Base-by-base conservation (phyloP, 2,113 vertebrate species). In the Myotis brandtii region DNA sequence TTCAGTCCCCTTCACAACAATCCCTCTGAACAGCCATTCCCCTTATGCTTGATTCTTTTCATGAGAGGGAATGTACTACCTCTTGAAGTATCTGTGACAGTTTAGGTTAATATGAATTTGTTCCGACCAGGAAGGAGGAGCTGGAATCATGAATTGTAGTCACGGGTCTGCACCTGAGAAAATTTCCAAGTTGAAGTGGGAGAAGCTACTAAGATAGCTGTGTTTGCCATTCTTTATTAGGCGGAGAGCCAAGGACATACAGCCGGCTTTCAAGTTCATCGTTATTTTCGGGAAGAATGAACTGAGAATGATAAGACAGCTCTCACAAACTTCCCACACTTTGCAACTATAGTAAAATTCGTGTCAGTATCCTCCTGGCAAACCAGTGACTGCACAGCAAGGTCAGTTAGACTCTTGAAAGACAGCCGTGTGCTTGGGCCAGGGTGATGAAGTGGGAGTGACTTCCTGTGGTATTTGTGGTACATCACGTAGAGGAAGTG, bases 401-500 rank as follows among this genome's bases (percentile, higher is more conserved):
- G n/a, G 43, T 84, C 50, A 23, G 50, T 23, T 50, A 46, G 75
- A 12, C 62, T 34, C 64, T 79, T 37, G 83, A 20, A 40, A 52
- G 86, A 75, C 79, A 77, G 70, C 75, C 4, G 0, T 30, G 73
- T 48, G 27, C 56, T 52, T 8, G 43, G 87, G 84, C 76, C 82
- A n/a, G 8, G 5, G 18, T 2, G 20, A 52, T 9, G 83, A 59
- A n/a, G 79, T 12, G 48, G 83, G 89, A 50, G 92, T 73, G 93
- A 56, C 80, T 80, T 64, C 70, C 94, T 92, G 88, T 79, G 89
- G 75, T 73, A 40, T 75, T 20, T 91, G 86, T 62, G 83, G 93
- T 54, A 0, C 3, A 5, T 83, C 18, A 46, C 0, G 0, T 7
- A 86, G 82, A 86, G 94, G 83, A 95, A 86, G 86, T 77, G 7